Base-by-base conservation (phyloP, 2,797 vertebrate genomes). In the Aldrovandia affinis region DNA sequence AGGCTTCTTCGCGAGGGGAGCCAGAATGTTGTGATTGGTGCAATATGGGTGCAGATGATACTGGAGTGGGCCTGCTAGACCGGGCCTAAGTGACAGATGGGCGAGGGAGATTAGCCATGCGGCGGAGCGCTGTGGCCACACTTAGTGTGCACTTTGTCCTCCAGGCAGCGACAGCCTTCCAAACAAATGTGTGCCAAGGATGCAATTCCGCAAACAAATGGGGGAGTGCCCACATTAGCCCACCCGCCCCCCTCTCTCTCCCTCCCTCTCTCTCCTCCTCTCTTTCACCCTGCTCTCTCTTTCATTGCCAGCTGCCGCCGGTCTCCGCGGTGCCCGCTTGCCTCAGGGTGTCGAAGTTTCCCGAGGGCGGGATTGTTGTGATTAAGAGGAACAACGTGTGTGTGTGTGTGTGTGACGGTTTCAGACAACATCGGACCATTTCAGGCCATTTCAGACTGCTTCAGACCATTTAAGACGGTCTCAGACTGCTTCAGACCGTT, bases 41-140 rank as follows among this genome's bases (percentile, higher is more conserved):
- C 84, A 86, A 89, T 86, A 85, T 87, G 82, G 82, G 61, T 85
- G 59, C 84, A 87, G 84, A 87, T 85, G 86, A 87, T 52, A 57
- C 78, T 79, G 82, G 54, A 80, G 84, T 79, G 82, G 70, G 28
- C 82, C 47, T 82, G 86, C 78, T 87, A 85, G 75, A 42, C 82
- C 80, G 63, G 82, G 83, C 82, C 80, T 25, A 54, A 65, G 80
- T 68, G 83, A 83, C 84, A 87, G 86, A 85, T 85, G 86, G 86
- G 80, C 70, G 61, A 83, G 57, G 63, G 82, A 87, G 82, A 87
- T 87, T 85, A 85, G 86, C 83, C 86, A 85, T 79, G 82, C 82
- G 82, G 85, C 80, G 82, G 85, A 79, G 83, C 83, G 33, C 68
- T 80, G 83, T 65, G 81, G 80, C 86, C 50, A 78, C 80, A 39